Conservation (phyloP, 2,888 invertebrate genomes). For the Pollenia labialis region DNA sequence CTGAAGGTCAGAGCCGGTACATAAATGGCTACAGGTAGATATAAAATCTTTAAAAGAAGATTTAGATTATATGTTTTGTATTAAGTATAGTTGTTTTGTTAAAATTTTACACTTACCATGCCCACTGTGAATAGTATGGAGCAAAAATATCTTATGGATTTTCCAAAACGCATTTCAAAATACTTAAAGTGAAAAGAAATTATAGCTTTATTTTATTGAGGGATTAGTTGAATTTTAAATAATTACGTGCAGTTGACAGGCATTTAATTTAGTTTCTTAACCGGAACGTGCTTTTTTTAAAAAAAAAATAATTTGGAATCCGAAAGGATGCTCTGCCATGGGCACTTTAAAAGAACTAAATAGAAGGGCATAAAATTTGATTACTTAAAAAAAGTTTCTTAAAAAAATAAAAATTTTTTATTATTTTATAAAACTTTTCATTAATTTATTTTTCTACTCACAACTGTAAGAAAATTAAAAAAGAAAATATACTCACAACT, state of each 20-base stretch:
- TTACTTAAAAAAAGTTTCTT: too few species aligned
- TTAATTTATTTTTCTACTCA: too few species aligned
- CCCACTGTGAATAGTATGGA: slow-evolving; percentile 89
- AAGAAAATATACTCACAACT: too few species aligned
- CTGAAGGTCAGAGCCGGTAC: slow-evolving; percentile 90
- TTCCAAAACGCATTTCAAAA: slow-evolving; percentile 89
- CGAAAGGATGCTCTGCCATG: background rate
- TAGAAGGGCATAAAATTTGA: too few species aligned
- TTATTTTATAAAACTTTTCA: too few species aligned
- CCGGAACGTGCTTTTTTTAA: background rate
- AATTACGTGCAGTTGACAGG: background rate
- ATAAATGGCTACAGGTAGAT: slow-evolving; percentile 85
- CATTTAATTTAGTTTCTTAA: background rate
- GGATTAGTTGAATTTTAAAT: too few species aligned
- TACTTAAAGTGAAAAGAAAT: slow-evolving; percentile 45
- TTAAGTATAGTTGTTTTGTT: background rate
- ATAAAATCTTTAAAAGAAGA: slow-evolving; percentile 77
- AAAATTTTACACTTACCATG: slow-evolving; percentile 86
- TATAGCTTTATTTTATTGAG: background rate
- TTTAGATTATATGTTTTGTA: background rate
- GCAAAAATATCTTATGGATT: slow-evolving; percentile 88
- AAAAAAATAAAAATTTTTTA: too few species aligned
- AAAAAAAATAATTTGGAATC: background rate
- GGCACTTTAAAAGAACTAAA: background rate
- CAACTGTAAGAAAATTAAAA: too few species aligned